A percentile compares a stretch with the other conserved stretches of the same genome.
phyloP scores from a whole-genome alignment of 2,888 invertebrate genomes.

The Phyllotreta cruciferae region DNA sequence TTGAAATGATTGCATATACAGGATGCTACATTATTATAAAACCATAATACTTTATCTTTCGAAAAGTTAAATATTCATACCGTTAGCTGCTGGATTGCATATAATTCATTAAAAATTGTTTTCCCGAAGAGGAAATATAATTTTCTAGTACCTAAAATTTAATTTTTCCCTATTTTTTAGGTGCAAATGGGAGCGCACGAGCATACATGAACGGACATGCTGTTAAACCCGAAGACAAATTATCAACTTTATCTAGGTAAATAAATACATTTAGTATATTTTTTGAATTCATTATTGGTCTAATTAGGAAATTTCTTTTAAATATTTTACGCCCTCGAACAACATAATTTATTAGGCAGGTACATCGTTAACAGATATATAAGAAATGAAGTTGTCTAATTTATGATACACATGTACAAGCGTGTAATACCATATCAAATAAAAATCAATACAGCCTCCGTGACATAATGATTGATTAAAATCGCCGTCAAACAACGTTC shows the following conservation, averaged over 20 bases:
- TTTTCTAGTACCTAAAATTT: neutral
- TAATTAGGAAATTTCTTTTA: neutral
- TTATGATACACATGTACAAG: constrained; percentile 30
- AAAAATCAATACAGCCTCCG: constrained; percentile 24
- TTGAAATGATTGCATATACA: too few species aligned
- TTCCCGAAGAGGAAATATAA: neutral
- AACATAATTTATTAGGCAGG: constrained; percentile 18
- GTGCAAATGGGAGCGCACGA: constrained; percentile 57
- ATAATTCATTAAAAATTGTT: neutral
- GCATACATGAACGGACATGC: constrained; percentile 62
- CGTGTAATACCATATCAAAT: constrained; percentile 25
- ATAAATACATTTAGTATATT: constrained; percentile 9
- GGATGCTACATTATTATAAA: too few species aligned
- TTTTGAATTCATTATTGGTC: too few species aligned
- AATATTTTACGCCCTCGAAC: constrained; percentile 6
- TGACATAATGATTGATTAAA: constrained; percentile 28
- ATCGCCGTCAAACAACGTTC: constrained; percentile 7
- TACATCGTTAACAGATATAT: constrained; percentile 7
- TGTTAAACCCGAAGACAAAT: constrained; percentile 63
- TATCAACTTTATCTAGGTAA: constrained; percentile 64
- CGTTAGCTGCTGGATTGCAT: too few species aligned
- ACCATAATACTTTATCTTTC: too few species aligned
- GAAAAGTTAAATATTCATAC: too few species aligned
- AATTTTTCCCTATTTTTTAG: constrained; percentile 47
- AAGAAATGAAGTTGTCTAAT: constrained; percentile 26